A percentile compares a stretch with the other conserved stretches of the same genome.
Conservation (phyloP, 2,888 invertebrate species). For the Oasisia sp. region DNA sequence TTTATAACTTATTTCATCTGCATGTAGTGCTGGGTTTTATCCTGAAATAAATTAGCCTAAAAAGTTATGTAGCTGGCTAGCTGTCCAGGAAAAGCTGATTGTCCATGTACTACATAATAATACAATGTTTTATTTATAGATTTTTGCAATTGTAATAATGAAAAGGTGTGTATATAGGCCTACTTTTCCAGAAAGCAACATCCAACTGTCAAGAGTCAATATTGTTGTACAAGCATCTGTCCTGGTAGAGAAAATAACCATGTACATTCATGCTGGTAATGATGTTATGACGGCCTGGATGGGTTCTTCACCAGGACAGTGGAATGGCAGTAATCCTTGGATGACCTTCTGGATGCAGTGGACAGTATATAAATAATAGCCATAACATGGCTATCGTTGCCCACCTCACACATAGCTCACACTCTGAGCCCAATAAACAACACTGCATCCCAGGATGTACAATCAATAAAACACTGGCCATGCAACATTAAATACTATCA, state of each 20-base stretch:
- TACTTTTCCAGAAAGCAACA: neutral
- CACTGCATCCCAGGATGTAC: neutral
- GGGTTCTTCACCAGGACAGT: neutral
- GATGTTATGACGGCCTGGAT: neutral
- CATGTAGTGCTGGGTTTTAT: too few species aligned
- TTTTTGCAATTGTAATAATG: neutral
- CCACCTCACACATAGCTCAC: neutral
- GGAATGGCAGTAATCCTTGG: neutral
- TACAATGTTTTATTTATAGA: too few species aligned
- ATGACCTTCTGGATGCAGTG: neutral
- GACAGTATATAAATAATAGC: neutral
- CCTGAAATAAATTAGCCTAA: too few species aligned
- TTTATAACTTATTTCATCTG: too few species aligned
- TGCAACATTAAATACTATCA: conserved; percentile 3
- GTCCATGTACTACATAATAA: neutral
- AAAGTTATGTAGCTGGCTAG: neutral
- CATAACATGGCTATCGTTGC: neutral
- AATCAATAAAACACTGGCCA: neutral
- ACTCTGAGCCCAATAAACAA: neutral
- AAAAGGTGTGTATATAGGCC: neutral
- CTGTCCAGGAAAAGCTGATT: neutral
- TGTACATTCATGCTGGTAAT: neutral
- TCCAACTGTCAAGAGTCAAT: neutral
- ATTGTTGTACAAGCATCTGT: neutral
- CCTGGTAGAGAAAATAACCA: neutral